phyloP scores from a whole-genome alignment of 1,140 invertebrate species.

The Zaprionus gabonicus region DNA sequence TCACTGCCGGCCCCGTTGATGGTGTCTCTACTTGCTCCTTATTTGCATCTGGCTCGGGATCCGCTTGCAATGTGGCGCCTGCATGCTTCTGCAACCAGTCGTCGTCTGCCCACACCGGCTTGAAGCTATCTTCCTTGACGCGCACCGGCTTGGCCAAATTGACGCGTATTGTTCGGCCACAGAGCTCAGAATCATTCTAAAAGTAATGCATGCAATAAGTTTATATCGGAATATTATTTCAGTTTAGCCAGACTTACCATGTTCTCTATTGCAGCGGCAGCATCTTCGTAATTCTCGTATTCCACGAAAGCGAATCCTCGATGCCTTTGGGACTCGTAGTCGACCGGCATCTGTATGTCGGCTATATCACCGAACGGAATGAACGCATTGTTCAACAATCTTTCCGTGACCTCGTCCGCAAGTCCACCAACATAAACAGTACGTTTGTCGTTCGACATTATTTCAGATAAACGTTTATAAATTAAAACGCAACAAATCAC shows the following conservation, averaged over 20 bases:
- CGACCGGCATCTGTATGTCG: constrained; percentile 98
- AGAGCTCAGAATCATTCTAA: constrained; percentile 98
- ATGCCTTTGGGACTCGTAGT: constrained; percentile 99
- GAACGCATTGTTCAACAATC: constrained; percentile 97
- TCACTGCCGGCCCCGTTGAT: constrained; percentile 72
- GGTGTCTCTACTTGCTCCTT: constrained; percentile 51
- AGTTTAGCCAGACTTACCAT: constrained; percentile 89
- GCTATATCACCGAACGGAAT: constrained; percentile 99
- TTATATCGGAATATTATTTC: not conserved
- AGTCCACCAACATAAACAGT: constrained; percentile 95
- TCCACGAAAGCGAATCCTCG: constrained; percentile 99
- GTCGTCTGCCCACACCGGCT: constrained; percentile 98
- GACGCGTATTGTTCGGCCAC: constrained; percentile 97
- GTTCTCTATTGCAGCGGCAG: constrained; percentile 98
- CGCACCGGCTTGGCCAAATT: constrained; percentile 98
- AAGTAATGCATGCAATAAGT: constrained; percentile 16
- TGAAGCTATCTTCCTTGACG: constrained; percentile 96
- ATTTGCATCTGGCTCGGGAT: constrained; percentile 81
- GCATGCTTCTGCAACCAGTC: constrained; percentile 98
- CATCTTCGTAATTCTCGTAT: constrained; percentile 97
- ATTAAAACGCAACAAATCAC: not conserved
- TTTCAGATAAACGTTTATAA: constrained; percentile 18
- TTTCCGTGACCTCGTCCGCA: constrained; percentile 98
- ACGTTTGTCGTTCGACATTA: constrained; percentile 88
- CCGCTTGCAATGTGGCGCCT: constrained; percentile 90